Evolutionary conservation across 2,113 vertebrate species (phyloP).

Genomic region (Clarias batrachus): DNA sequence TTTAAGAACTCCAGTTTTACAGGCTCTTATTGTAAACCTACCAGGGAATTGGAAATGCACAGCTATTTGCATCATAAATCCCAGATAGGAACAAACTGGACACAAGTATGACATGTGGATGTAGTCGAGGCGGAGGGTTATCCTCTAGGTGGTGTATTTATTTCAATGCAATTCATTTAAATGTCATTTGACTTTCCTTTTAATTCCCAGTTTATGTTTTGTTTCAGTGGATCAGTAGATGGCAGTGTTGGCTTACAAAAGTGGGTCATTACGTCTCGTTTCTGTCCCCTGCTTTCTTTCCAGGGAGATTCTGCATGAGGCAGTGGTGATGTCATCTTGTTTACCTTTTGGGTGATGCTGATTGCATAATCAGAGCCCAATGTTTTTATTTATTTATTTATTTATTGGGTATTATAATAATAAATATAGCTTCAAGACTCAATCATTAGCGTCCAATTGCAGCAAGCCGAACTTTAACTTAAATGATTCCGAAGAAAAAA

Average conservation of each 20-base stretch:
- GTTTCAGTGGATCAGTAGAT: conserved; percentile 42
- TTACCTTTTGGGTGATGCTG: background rate
- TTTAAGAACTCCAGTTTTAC: too few relatives aligned
- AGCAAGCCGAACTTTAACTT: too few relatives aligned
- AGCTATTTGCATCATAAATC: too few relatives aligned
- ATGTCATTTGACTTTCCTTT: background rate
- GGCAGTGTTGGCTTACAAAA: conserved; percentile 50
- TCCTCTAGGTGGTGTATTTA: background rate
- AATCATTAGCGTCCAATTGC: too few relatives aligned
- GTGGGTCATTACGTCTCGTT: background rate
- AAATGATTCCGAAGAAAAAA: too few relatives aligned
- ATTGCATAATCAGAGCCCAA: background rate
- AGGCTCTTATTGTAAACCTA: background rate
- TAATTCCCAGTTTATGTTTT: background rate
- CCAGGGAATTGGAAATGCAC: background rate
- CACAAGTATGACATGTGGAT: background rate
- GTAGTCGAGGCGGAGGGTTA: background rate
- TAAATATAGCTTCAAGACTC: background rate
- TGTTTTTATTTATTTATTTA: background rate
- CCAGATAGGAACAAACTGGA: background rate
- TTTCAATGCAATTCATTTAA: background rate
- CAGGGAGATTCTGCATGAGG: background rate
- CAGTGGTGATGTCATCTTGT: background rate
- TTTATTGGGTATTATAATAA: background rate
- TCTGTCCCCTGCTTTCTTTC: background rate